Conservation (phyloP, 2,888 invertebrate genomes). For the Chrysopilus asiliformis region DNA sequence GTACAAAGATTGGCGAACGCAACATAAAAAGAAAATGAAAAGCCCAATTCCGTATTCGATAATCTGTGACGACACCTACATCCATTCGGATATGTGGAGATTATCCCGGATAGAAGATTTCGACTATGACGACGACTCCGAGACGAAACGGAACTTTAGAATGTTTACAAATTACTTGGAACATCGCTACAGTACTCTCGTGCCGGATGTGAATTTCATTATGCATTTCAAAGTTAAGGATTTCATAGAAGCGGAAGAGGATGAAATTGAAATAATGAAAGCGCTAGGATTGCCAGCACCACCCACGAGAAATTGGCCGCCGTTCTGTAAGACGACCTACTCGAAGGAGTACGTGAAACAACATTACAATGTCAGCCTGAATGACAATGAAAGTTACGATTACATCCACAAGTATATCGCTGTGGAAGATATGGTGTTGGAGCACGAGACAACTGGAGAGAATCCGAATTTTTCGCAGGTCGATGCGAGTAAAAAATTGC, state of each 20-base stretch:
- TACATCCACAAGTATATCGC: slow-evolving; percentile 26
- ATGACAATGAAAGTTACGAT: slow-evolving; percentile 17
- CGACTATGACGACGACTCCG: slow-evolving; percentile 26
- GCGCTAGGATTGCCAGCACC: slow-evolving; percentile 10
- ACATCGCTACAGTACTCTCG: slow-evolving; percentile 30
- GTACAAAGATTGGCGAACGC: slow-evolving; percentile 11
- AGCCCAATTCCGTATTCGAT: slow-evolving; percentile 9
- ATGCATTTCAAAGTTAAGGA: slow-evolving; percentile 29
- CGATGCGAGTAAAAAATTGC: too few species aligned
- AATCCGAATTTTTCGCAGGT: neutral
- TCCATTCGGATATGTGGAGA: slow-evolving; percentile 25
- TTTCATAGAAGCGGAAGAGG: slow-evolving; percentile 24
- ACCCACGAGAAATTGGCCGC: slow-evolving; percentile 13
- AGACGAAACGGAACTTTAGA: slow-evolving; percentile 30
- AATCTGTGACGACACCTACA: slow-evolving; percentile 19
- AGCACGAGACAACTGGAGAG: slow-evolving; percentile 5
- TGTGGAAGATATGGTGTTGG: slow-evolving; percentile 23
- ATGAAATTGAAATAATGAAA: slow-evolving; percentile 16
- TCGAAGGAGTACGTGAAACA: slow-evolving; percentile 1
- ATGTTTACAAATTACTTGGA: slow-evolving; percentile 29
- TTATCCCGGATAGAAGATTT: slow-evolving; percentile 27
- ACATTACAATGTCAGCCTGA: slow-evolving; percentile 2
- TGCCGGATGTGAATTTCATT: slow-evolving; percentile 28
- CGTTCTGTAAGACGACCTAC: slow-evolving; percentile 7
- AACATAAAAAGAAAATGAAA: slow-evolving; percentile 11